These are phyloP conservation scores for Acanthurus tractus DNA, from an alignment of 2,797 vertebrate genomes.

Conservation along the genomic window DNA sequence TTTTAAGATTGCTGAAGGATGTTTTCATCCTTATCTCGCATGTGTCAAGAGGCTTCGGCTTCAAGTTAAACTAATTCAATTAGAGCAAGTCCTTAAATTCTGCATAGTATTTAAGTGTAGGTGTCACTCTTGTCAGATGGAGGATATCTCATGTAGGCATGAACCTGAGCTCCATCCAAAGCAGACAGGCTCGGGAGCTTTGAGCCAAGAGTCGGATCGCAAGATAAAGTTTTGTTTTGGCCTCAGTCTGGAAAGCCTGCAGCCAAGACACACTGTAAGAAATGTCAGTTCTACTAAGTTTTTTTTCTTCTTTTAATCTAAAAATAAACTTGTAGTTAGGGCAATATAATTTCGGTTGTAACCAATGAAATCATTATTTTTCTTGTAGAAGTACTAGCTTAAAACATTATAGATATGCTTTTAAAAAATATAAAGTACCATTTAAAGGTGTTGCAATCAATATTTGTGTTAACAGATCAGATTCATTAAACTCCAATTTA, in stretches of 20 bases:
- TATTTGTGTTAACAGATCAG: not conserved
- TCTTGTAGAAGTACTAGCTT: not conserved
- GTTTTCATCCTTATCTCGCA: conserved; percentile 45
- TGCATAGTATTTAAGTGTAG: conserved; percentile 45
- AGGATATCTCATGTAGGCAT: conserved; percentile 55
- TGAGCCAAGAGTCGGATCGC: conserved; percentile 52
- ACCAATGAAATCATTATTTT: not conserved
- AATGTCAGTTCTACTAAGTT: conserved; percentile 7
- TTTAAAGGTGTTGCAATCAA: not conserved
- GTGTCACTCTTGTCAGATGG: conserved; percentile 57
- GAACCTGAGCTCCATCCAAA: conserved; percentile 64
- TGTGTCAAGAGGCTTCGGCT: conserved; percentile 35
- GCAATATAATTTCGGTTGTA: not conserved
- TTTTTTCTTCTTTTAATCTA: not conserved
- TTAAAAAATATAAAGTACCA: not conserved
- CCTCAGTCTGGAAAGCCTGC: conserved; percentile 35
- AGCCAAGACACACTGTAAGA: conserved; percentile 41
- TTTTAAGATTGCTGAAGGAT: conserved; percentile 35
- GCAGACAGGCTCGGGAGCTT: conserved; percentile 38
- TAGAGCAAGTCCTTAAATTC: conserved; percentile 35
- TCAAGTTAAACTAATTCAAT: conserved; percentile 27
- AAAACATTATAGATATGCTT: not conserved
- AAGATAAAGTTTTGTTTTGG: conserved; percentile 71
- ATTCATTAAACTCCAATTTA: not conserved
- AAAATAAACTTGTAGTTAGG: not conserved